These are phyloP conservation scores for Mythimna lalbum DNA, from an alignment of 2,888 invertebrate species.

Conservation along the genomic window DNA sequence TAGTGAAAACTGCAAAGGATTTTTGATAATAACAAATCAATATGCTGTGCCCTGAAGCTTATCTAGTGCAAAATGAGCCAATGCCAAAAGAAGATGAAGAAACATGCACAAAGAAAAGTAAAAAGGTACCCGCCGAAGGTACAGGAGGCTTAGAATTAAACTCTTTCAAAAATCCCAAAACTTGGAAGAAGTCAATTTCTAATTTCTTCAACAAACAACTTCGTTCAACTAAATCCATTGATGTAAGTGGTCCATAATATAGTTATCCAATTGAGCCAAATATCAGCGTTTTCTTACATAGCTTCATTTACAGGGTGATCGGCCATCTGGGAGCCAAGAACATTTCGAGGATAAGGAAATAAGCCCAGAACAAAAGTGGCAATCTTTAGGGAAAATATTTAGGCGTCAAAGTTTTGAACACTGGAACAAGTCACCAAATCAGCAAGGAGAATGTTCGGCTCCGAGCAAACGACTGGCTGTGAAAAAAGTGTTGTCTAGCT, in stretches of 20 bases:
- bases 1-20: conserved; percentile 68
- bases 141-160: conserved; percentile 77
- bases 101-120: conserved; percentile 72
- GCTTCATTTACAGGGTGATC: conserved; percentile 80
- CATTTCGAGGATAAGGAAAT: conserved; percentile 82
- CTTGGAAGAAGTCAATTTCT: conserved; percentile 87
- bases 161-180: conserved; percentile 82
- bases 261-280: neutral
- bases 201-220: conserved; percentile 86
- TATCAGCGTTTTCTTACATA: neutral
- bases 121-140: conserved; percentile 77
- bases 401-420: conserved; percentile 86
- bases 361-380: conserved; percentile 86
- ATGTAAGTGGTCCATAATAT: conserved; percentile 73
- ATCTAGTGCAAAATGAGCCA: conserved; percentile 75
- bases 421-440: conserved; percentile 78
- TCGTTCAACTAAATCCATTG: conserved; percentile 85
- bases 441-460: conserved; percentile 80
- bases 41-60: conserved; percentile 86
- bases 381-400: conserved; percentile 87
- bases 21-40: conserved; percentile 68
- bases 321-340: conserved; percentile 80
- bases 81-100: conserved; percentile 75
- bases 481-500: conserved; percentile 85
- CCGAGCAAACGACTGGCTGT: conserved; percentile 82